Evolutionary conservation across 2,888 invertebrate genomes (phyloP), one percentile per base, ranked within the genome.

Genomic region (Phyto melanocephala): DNA sequence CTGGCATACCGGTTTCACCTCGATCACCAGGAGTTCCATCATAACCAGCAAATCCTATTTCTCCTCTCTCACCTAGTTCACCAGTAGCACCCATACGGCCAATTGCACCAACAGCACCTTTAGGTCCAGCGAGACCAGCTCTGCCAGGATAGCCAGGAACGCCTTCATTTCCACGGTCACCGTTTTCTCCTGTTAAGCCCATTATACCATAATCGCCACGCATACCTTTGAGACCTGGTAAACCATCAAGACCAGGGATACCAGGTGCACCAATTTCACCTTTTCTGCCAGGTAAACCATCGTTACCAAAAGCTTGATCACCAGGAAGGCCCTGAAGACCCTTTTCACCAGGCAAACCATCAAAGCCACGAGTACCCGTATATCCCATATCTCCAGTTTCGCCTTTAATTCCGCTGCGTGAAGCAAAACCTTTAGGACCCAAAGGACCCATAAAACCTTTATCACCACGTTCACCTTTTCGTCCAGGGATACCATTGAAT

Each of bases 211-310:
- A 63, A 0, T 91, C 90, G 2, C 91, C 91, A 10, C 81, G 87
- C 60, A 87, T 88, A 6, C 93, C 93, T 83, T 91, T 91, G 0
- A 88, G 78, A 52, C 95, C 95, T 35, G 88, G 70, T 8, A 88
- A 78, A 15, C 94, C 94, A 17, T 87, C 86, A 85, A 88, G 89
- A 56, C 93, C 94, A 74, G 89, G 88, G 81, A 83, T 88, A 75
- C 95, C 96, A 2, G 91, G 88, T 15, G 93, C 91, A 84, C 96
- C 96, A 67, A 92, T 92, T 68, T 92, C 91, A 75, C 96, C 96
- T 86, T 93, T 93, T 22, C 87, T 77, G 1, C 94, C 95, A 13
- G 86, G 82, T 6, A 87, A 79, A 15, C 93, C 93, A 85, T 94
- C 92, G 28, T 86, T 75, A 17, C 92, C 91, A 13, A 86, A 76